Conservation (phyloP, 2,113 vertebrate species). For the Ailurus styani region DNA sequence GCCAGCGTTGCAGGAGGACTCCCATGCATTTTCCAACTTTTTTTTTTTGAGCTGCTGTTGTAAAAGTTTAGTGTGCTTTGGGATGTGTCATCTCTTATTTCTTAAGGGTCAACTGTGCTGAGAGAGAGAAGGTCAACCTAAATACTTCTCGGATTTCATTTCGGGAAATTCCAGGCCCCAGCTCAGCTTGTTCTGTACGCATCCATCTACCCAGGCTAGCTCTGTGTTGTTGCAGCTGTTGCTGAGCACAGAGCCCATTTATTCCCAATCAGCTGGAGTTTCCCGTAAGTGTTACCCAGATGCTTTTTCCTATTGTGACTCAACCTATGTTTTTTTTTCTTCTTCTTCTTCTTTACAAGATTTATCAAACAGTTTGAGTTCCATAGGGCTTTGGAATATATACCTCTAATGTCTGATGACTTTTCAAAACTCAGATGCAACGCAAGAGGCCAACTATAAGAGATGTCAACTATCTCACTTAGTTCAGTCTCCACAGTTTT, state of each 20-base stretch:
- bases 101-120: constrained; percentile 67
- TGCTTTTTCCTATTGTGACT: constrained; percentile 47
- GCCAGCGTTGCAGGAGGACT: constrained; percentile 23
- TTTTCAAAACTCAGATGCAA: not conserved
- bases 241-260: constrained; percentile 66
- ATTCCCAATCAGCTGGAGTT: constrained; percentile 74
- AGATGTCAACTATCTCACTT: not conserved
- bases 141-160: constrained; percentile 70
- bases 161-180: constrained; percentile 71
- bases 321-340: not conserved
- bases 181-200: not conserved
- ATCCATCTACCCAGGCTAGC: constrained; percentile 43
- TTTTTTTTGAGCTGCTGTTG: constrained; percentile 27
- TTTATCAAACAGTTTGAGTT: not conserved
- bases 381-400: not conserved
- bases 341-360: not conserved
- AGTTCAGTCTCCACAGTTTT: not conserved
- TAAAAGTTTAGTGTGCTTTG: constrained; percentile 56
- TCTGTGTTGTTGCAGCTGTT: constrained; percentile 81
- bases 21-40: constrained; percentile 12
- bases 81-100: constrained; percentile 60
- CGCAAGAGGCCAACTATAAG: not conserved
- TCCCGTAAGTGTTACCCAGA: constrained; percentile 70
- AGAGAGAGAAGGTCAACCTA: constrained; percentile 71
- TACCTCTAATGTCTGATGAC: not conserved